A percentile compares a stretch with the other conserved stretches of the same genome.
phyloP scores from a whole-genome alignment of 2,113 vertebrate species.

The Cheilinus undulatus region DNA sequence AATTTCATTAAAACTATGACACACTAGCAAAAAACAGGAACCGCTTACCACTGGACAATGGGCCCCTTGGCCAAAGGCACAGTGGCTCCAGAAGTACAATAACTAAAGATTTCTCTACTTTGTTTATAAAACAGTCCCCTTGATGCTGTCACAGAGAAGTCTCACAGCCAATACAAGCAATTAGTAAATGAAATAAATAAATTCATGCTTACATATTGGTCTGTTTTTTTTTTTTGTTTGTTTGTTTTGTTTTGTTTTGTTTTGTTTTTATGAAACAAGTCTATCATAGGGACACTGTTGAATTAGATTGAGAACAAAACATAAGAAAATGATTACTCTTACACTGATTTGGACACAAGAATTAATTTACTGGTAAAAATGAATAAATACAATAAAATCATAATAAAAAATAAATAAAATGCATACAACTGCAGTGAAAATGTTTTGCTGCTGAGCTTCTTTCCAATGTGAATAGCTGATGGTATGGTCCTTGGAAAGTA shows the following conservation, averaged over 20 bases:
- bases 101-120: no score
- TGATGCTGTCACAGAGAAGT: not conserved
- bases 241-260: no score
- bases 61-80: not conserved
- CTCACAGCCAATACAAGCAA: not conserved
- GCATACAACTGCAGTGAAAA: constrained; percentile 37
- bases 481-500: constrained; percentile 14
- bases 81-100: not conserved
- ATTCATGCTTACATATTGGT: constrained; percentile 10
- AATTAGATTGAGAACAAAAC: no score
- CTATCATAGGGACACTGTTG: no score
- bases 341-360: no score
- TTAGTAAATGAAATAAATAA: constrained; percentile 8
- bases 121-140: not conserved
- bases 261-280: no score
- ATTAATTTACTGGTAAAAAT: constrained; percentile 8
- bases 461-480: constrained; percentile 7
- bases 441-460: constrained; percentile 6
- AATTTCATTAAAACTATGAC: no score
- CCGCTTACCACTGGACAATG: no score
- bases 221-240: no score
- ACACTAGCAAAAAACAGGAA: no score
- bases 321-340: no score
- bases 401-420: no score
- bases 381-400: constrained; percentile 29